Evolutionary conservation across 2,888 invertebrate species (phyloP).

Genomic region (Noctuana brunneofusca): DNA sequence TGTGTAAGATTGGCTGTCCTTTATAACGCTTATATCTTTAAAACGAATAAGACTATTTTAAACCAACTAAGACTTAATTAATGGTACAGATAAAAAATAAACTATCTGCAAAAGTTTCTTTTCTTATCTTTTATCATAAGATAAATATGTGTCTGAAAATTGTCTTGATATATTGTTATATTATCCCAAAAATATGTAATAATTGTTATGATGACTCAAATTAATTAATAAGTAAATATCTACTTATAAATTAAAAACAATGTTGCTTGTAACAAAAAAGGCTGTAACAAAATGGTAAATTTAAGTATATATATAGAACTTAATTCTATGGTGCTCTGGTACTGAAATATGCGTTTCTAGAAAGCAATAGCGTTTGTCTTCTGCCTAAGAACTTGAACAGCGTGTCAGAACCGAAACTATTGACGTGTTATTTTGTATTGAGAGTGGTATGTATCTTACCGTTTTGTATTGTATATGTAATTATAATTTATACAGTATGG

Average conservation of each 20-base stretch:
- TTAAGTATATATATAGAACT: slow-evolving; percentile 8
- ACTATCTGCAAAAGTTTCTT: too few relatives aligned
- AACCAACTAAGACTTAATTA: too few relatives aligned
- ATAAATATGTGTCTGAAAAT: too few relatives aligned
- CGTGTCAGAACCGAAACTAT: slow-evolving; percentile 23
- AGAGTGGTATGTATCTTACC: slow-evolving; percentile 45
- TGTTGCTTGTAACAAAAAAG: neutral
- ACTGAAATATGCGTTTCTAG: slow-evolving; percentile 15
- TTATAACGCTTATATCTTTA: too few relatives aligned
- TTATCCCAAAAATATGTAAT: too few relatives aligned
- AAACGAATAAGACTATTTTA: too few relatives aligned
- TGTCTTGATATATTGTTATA: too few relatives aligned
- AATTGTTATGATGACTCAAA: slow-evolving; percentile 1
- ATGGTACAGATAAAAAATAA: too few relatives aligned
- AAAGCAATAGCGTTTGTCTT: slow-evolving; percentile 11
- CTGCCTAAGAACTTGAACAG: slow-evolving; percentile 20
- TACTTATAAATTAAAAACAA: slow-evolving; percentile 1
- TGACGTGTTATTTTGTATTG: slow-evolving; percentile 35
- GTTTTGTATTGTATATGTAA: slow-evolving; percentile 52
- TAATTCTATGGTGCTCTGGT: slow-evolving; percentile 30
- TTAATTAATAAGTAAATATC: neutral
- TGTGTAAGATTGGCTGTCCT: too few relatives aligned
- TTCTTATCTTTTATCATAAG: too few relatives aligned
- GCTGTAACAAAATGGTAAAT: slow-evolving; percentile 16
- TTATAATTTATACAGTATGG: slow-evolving; percentile 51